Base-by-base conservation (phyloP, 2,797 vertebrate species). In the Acipenser transmontanus region DNA sequence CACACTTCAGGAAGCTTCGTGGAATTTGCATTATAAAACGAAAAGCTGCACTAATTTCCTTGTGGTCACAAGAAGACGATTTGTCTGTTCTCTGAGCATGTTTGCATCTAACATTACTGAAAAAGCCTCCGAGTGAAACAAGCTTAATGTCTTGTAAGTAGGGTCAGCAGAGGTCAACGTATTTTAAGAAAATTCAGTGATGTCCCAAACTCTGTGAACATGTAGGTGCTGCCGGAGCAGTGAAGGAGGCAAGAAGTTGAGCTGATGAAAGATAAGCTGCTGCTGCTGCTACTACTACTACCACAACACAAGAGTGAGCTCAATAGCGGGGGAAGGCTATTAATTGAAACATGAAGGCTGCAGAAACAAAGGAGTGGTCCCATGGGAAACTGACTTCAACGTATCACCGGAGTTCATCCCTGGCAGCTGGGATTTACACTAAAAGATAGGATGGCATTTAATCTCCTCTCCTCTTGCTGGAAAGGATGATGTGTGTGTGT, bases 1-100 rank as follows among this genome's bases (percentile, higher is more conserved):
- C 91, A 92, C 93, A 91, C 92, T 91, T 93, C 89, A 93, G 87
- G 76, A 92, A 91, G 82, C 84, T 87, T 84, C 87, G 89, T 85
- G 89, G 85, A 87, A 93, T 91, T 90, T 91, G 91, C 91, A 93
- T 94, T 84, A 89, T 91, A 88, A 89, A 54, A 85, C 84, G 80
- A 84, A 86, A 79, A 88, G 71, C 83, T 70, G 72, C 75, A 81
- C 87, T 85, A 82, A 86, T 89, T 86, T 88, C 81, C 84, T 85
- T 85, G 74, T 69, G 77, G 86, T 86, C 85, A 86, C 83, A 87
- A 85, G 86, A 85, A 85, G 88, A 82, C 68, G 85, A 88, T 89
- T 88, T 89, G 85, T 81, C 87, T 87, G 83, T 81, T 82, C 73
- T 86, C 87, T 87, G 88, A 95, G 93, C 91, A 95, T 93, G 91